Conservation (phyloP, 2,797 vertebrate genomes). For the Mus minutoides region DNA sequence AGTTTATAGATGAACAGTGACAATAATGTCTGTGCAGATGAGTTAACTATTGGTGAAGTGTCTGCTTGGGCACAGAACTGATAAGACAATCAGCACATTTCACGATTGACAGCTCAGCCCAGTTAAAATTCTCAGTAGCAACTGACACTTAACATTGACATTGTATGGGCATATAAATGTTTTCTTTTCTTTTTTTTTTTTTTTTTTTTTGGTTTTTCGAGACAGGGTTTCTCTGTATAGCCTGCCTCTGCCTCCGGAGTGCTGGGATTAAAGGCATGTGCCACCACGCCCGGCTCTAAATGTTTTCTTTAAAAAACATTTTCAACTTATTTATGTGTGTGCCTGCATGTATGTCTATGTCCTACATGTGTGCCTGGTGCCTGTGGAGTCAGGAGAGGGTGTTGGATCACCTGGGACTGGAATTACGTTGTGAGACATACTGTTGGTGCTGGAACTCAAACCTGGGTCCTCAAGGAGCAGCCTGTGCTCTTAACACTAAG, state of each 20-base stretch:
- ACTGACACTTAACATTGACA: slow-evolving; percentile 14
- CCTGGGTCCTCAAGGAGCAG: neutral
- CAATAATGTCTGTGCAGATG: slow-evolving; percentile 75
- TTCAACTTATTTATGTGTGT: neutral
- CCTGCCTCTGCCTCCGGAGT: too few species aligned
- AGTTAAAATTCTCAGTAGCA: slow-evolving; percentile 69
- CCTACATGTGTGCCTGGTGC: neutral
- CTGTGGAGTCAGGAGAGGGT: neutral
- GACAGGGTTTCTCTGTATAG: too few species aligned
- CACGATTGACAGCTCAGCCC: slow-evolving; percentile 83
- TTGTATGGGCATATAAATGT: neutral
- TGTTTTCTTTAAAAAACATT: neutral
- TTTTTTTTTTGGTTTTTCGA: too few species aligned
- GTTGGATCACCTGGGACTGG: neutral
- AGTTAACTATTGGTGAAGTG: slow-evolving; percentile 84
- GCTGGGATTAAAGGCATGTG: too few species aligned
- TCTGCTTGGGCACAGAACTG: slow-evolving; percentile 78
- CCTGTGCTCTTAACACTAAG: neutral
- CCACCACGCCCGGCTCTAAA: too few species aligned
- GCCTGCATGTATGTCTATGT: neutral
- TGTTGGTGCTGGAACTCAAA: neutral
- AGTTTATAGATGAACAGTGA: slow-evolving; percentile 85
- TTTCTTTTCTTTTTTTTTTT: neutral
- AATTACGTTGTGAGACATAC: neutral
- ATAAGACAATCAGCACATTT: slow-evolving; percentile 84